These are phyloP conservation scores for Eristalis arbustorum DNA, from an alignment of 2,888 invertebrate genomes.

Conservation along the genomic window DNA sequence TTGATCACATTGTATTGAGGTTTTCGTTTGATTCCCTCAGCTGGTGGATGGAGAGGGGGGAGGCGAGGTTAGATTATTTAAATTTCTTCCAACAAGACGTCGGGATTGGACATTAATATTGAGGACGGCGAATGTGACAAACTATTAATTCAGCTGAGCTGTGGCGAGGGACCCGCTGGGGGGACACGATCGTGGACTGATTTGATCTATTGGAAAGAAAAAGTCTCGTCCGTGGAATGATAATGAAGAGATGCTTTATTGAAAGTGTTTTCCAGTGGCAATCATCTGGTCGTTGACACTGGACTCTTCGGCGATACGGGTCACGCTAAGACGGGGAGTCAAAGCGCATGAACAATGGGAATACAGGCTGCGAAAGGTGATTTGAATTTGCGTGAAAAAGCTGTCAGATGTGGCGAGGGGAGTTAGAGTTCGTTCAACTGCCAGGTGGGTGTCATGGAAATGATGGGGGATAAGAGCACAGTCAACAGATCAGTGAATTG, in stretches of 20 bases:
- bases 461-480: too few relatives aligned
- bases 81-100: neutral
- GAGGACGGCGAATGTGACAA: neutral
- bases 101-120: neutral
- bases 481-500: too few relatives aligned
- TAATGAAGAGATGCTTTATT: neutral
- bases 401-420: too few relatives aligned
- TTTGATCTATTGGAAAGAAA: neutral
- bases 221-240: neutral
- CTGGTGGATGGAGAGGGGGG: neutral
- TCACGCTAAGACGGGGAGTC: neutral
- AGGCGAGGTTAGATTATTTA: neutral
- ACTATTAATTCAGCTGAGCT: neutral
- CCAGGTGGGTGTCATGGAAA: too few relatives aligned
- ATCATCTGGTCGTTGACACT: neutral
- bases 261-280: neutral
- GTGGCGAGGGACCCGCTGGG: neutral
- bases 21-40: neutral
- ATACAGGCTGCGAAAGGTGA: neutral
- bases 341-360: neutral
- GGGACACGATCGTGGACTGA: neutral
- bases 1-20: constrained; percentile 19
- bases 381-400: too few relatives aligned
- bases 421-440: too few relatives aligned
- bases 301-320: neutral